Evolutionary conservation across 2,888 invertebrate genomes (phyloP), one percentile per base, ranked within the genome.

Genomic region (Dascillus cervinus): DNA sequence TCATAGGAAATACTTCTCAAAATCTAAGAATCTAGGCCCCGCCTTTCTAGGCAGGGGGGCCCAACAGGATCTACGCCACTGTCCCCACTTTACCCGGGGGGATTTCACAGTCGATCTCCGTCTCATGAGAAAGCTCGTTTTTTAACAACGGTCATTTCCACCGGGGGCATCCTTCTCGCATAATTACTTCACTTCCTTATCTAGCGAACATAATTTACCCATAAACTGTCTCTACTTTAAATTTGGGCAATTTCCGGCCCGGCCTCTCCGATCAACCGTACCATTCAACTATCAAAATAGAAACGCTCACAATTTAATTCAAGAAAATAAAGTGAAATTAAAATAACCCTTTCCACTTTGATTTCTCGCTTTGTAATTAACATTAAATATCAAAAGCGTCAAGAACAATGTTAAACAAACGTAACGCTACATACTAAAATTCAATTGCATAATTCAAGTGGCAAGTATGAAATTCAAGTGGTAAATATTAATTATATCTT

Each of bases 1-100:
- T 29, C 35, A 41, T 41, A 31, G 15, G 23, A 29, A 13, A 14
- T 12, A n/a, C 13, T 17, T 17, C 5, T n/a, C 10, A 21, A 12
- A 29, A 22, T 29, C 19, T 11, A 21, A 13, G 26, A 13, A 35
- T 26, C 29, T 31, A 28, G 9, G 32, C 39, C 26, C 41, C 43
- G 41, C 43, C 41, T 37, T n/a, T 29, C 30, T 11, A 20, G n/a
- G 31, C 28, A 27, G 35, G 33, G 32, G 37, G 37, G 34, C 33
- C n/a, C 38, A 43, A 41, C 43, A 32, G 37, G 38, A 41, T 41
- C 34, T 44, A 39, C 37, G 41, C 39, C 43, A 39, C 39, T 32
- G 41, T 38, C 43, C 38, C 41, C 43, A 36, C 41, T 37, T 35
- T 38, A 22, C 32, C 34, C 35, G 34, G 26, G 24, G 32, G 34